These are phyloP conservation scores for Trachelus troglodyta DNA, from an alignment of 2,888 invertebrate genomes.

Conservation along the genomic window DNA sequence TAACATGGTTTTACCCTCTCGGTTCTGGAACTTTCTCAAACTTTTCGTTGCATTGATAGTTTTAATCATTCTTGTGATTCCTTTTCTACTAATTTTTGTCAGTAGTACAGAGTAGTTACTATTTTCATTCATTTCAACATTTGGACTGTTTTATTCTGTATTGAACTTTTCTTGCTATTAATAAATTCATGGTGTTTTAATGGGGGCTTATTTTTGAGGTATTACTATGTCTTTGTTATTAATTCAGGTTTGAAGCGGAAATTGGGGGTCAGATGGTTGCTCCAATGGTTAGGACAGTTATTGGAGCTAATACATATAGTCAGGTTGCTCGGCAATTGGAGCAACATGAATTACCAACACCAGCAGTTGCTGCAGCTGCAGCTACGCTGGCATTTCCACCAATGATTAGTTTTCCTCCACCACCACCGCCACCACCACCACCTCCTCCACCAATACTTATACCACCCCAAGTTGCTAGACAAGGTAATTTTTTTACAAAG, in stretches of 20 bases:
- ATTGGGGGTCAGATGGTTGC: constrained; percentile 76
- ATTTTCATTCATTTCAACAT: not conserved
- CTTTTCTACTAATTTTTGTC: constrained; percentile 18
- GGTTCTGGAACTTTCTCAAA: not conserved
- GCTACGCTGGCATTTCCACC: constrained; percentile 65
- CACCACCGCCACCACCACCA: constrained; percentile 73
- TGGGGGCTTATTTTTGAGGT: not conserved
- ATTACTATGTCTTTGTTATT: not conserved
- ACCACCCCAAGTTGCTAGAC: constrained; percentile 75
- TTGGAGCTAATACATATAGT: constrained; percentile 79
- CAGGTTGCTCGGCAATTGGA: constrained; percentile 76
- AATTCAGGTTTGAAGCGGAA: constrained; percentile 86
- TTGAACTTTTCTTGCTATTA: constrained; percentile 5
- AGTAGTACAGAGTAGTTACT: not conserved
- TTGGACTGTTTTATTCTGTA: constrained; percentile 10
- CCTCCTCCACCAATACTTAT: constrained; percentile 77
- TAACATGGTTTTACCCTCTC: not conserved
- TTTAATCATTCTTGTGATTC: constrained; percentile 1
- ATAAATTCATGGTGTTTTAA: not conserved
- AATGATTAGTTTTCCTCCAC: constrained; percentile 72
- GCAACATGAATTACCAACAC: constrained; percentile 69
- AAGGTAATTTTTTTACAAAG: constrained; percentile 46
- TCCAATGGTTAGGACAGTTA: constrained; percentile 73
- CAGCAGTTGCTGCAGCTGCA: constrained; percentile 56
- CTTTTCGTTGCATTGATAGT: not conserved